Base-by-base conservation (phyloP, 2,888 invertebrate genomes). In the Ophion costatus region DNA sequence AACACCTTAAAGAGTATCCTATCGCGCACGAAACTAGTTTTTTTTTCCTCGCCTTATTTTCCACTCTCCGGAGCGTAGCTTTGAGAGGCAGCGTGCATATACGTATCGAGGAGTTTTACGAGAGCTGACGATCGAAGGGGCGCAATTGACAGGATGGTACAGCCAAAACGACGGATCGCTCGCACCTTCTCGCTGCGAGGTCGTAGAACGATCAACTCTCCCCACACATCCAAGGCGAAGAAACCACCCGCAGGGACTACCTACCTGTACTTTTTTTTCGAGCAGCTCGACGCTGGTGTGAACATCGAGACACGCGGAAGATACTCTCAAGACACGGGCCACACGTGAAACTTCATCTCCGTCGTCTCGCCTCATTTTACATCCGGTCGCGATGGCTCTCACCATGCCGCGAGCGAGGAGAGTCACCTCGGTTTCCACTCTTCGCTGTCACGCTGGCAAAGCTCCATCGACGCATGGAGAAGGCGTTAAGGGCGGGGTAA, bases 1-100 rank as follows among this genome's bases (percentile, higher is more conserved):
- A 67, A 74, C 78, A 78, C 73, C 84, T 67, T 81, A 76, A 80
- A 82, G 66, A 24, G 51, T 82, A 74, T 79, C 64, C 78, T 85
- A 85, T 85, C 84, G 22, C 38, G 76, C 51, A 80, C 33, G 70
- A 79, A 79, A 84, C 78, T 79, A 51, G 17, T 82, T 71, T 76
- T 80, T 67, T 82, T 63, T 64, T 63, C 22, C 20, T 29, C 20
- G 1, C n/a, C 42, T 63, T n/a, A 24, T 51, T 29, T n/a, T 51
- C 29, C 29, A 56, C 24, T 73, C 66, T 66, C 56, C 66, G n/a
- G 67, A 61, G 61, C 67, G 67, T 73, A 67, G 77, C 63, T 73
- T 29, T 63, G 33, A 51, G 29, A 63, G 56, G 56, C 38, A 33
- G 29, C 38, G 66, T 64, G 51, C 51, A 76, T 14, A 70, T 77